Conservation (phyloP, 2,797 vertebrate genomes). For the Todus mexicanus region DNA sequence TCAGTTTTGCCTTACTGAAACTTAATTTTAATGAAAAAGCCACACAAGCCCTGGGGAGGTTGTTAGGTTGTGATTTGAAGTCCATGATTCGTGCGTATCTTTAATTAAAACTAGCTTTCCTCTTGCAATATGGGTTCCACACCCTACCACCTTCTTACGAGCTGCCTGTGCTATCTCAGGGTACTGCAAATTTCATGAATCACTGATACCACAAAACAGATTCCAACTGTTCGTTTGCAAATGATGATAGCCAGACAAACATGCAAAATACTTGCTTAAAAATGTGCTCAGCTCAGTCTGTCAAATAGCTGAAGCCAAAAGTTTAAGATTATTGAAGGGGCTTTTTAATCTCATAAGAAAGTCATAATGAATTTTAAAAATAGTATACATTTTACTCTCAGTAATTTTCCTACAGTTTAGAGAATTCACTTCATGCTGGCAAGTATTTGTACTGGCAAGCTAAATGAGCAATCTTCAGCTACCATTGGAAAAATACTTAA, state of each 20-base stretch:
- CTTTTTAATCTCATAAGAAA: background rate
- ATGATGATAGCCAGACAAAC: background rate
- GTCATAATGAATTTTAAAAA: background rate
- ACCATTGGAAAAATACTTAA: background rate
- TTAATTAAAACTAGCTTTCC: background rate
- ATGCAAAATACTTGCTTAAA: background rate
- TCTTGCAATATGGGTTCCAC: background rate
- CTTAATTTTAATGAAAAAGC: background rate
- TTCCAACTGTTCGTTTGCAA: background rate
- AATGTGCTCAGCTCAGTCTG: background rate
- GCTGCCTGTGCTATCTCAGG: background rate
- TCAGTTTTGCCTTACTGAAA: conserved; percentile 5
- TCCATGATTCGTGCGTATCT: background rate
- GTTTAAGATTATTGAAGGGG: background rate
- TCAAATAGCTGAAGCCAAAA: background rate
- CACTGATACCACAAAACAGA: background rate
- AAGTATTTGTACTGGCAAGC: background rate
- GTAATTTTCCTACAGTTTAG: background rate
- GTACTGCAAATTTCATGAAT: background rate
- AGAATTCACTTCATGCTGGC: background rate
- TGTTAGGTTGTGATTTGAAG: background rate
- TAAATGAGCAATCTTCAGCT: background rate
- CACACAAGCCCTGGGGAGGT: background rate
- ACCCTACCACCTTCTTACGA: background rate
- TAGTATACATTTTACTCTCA: background rate